Evolutionary conservation across 2,113 vertebrate genomes (phyloP), one percentile per base, ranked within the genome.

Genomic region (Tricholaema leucomelas): DNA sequence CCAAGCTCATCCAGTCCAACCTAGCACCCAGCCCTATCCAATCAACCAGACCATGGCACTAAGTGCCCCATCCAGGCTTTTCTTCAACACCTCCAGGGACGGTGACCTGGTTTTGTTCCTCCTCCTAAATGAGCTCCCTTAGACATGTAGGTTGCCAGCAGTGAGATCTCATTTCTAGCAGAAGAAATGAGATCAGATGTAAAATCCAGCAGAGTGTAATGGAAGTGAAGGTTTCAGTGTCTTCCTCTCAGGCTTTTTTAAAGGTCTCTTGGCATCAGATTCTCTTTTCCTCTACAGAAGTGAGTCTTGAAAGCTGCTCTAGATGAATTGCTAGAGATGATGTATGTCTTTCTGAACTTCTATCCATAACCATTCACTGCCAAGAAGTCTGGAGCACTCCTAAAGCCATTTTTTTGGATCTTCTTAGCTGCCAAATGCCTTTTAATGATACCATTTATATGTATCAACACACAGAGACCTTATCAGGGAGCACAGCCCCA

Each of bases 111-210:
- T 56, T 88, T 70, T 65, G 56, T 30, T 56, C 33, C 15, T n/a
- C 67, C 65, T 90, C 67, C 80, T 61, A 15, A 36, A 46, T 0
- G 1, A 64, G 28, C 48, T 88, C 60, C 46, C 16, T 40, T 17
- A 46, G 55, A 23, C 71, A 54, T 0, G 1, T 64, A 74, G 0
- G 0, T 13, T 94, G 74, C 67, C 81, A 91, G 73, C 58, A 66
- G 66, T 19, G 28, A 65, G 74, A 85, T 81, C 87, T 88, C 8
- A 0, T 92, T 95, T 72, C 86, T 54, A 48, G 8, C 12, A 73
- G 24, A 81, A 93, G 74, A 91, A 81, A 81, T 65, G 35, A 91
- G 82, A 90, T 78, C 90, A 91, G 54, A 38, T 33, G 40, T 58
- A 83, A 85, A 91, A 86, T 60, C 66, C 54, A 81, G 69, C 40